Evolutionary conservation across 2,113 vertebrate species (phyloP).

Genomic region (Lonchura striata): DNA sequence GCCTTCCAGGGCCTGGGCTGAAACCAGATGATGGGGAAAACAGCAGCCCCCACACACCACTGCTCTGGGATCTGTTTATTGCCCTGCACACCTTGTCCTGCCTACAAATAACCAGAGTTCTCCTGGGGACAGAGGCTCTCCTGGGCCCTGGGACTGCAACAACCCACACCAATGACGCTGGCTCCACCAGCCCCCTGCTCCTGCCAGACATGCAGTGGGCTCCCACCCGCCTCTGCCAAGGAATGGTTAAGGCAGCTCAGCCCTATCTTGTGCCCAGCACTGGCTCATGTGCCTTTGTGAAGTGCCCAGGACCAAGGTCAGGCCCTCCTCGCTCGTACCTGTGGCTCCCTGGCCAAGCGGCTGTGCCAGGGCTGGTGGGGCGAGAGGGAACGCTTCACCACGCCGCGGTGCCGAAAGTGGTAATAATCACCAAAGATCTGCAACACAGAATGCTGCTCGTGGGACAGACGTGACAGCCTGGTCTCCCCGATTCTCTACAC

Average conservation of each 20-base stretch:
- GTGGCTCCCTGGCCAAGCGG: constrained; percentile 81
- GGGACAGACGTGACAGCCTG: rapidly evolving
- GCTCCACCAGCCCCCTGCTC: not conserved
- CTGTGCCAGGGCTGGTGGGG: constrained; percentile 82
- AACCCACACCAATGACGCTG: rapidly evolving
- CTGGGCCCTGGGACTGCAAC: rapidly evolving
- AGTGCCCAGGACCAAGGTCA: not conserved
- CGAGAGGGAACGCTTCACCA: constrained; percentile 88
- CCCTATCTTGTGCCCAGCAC: not conserved
- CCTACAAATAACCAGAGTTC: rapidly evolving
- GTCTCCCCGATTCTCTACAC: rapidly evolving
- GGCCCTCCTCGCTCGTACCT: constrained; percentile 69
- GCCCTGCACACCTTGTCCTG: not conserved
- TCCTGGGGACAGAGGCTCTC: not conserved
- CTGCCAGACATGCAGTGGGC: rapidly evolving
- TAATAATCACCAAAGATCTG: constrained; percentile 93
- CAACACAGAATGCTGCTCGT: not conserved
- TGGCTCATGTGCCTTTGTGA: rapidly evolving
- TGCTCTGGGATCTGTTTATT: not conserved
- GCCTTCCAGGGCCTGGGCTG: not conserved
- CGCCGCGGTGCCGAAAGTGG: constrained; percentile 85
- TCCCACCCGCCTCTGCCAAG: not conserved
- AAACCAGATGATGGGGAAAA: not conserved
- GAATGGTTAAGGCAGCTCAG: not conserved
- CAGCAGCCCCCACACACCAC: not conserved